Evolutionary conservation across 2,888 invertebrate genomes (phyloP), one percentile per base, ranked within the genome.

Genomic region (Shargacucullia verbasci): DNA sequence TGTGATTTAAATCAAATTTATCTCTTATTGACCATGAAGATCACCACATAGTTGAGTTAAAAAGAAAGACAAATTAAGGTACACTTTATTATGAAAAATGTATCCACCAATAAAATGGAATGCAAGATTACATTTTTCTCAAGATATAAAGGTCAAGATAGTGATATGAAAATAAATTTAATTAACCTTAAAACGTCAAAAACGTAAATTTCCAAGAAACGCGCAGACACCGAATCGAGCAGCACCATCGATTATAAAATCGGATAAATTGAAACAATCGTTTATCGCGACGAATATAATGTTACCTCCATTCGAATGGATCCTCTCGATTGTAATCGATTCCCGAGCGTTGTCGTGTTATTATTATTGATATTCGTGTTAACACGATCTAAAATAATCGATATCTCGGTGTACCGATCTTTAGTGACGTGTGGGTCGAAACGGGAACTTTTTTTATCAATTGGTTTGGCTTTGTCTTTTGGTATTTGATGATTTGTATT

Each of bases 311-410:
- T 67, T 66, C 59, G 61, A 75, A 53, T 70, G 60, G 65, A 62
- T 59, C 69, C 66, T 60, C 59, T 64, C 73, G 82, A 82, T 83
- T 77, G 80, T 80, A 76, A 84, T 84, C 84, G 79, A 79, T 79
- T 78, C 80, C 62, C 79, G 73, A 70, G 72, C 75, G 70, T 70
- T 72, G 70, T 73, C 72, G 79, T 77, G 75, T 77, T 76, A 75
- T 76, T 76, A 78, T 78, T 78, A 78, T 78, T 78, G 77, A 79
- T 77, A 79, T 74, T 76, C 73, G 66, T 75, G 75, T 75, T 75
- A 75, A 75, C 75, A 75, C 75, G 65, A 76, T 76, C 77, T 76
- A 76, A 76, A 76, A 75, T 76, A 78, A 80, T 78, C 78, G 78
- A 71, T 78, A 74, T 78, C 78, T 59, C 11, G 44, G 44, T 49